These are phyloP conservation scores for Cephalopterus ornatus DNA, from an alignment of 2,113 vertebrate genomes.

Conservation along the genomic window DNA sequence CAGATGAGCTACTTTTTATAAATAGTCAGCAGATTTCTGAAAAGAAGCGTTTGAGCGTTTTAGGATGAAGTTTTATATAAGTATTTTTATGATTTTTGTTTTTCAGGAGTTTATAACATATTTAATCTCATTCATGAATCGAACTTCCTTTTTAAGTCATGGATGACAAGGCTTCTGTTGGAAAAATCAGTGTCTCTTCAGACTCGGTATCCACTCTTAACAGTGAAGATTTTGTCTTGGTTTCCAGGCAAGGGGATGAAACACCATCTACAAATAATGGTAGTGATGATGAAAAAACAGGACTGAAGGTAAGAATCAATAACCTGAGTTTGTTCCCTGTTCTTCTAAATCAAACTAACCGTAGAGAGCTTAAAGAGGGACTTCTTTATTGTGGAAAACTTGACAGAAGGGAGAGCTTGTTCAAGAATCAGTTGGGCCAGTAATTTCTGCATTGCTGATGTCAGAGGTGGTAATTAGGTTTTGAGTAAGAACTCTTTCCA, in stretches of 20 bases:
- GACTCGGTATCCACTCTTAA: slow-evolving; percentile 99
- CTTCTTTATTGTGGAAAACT: slow-evolving; percentile 44
- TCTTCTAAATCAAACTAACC: slow-evolving; percentile 37
- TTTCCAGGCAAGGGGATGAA: slow-evolving; percentile 97
- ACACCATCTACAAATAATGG: slow-evolving; percentile 97
- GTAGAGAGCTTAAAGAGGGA: slow-evolving; percentile 33
- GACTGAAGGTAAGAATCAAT: slow-evolving; percentile 92
- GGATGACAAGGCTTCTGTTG: slow-evolving; percentile 99
- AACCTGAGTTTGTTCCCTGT: slow-evolving; percentile 50
- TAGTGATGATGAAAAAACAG: slow-evolving; percentile 99
- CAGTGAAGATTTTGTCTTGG: slow-evolving; percentile 99
- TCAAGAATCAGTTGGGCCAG: neutral
- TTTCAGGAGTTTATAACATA: slow-evolving; percentile 88
- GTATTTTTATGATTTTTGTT: slow-evolving; percentile 80
- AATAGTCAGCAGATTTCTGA: slow-evolving; percentile 23
- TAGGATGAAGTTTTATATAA: slow-evolving; percentile 67
- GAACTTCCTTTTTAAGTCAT: slow-evolving; percentile 93
- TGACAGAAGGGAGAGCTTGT: slow-evolving; percentile 18
- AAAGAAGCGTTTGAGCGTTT: slow-evolving; percentile 6
- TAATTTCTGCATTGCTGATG: neutral
- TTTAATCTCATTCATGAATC: slow-evolving; percentile 93
- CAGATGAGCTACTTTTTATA: neutral
- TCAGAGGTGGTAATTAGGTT: slow-evolving; percentile 13
- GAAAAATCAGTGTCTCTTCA: slow-evolving; percentile 99
- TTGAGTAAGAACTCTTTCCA: neutral